A percentile compares a stretch with the other conserved stretches of the same genome.
Evolutionary conservation across 1,140 invertebrate species (phyloP).

Genomic region (Eufriesea mexicana): DNA sequence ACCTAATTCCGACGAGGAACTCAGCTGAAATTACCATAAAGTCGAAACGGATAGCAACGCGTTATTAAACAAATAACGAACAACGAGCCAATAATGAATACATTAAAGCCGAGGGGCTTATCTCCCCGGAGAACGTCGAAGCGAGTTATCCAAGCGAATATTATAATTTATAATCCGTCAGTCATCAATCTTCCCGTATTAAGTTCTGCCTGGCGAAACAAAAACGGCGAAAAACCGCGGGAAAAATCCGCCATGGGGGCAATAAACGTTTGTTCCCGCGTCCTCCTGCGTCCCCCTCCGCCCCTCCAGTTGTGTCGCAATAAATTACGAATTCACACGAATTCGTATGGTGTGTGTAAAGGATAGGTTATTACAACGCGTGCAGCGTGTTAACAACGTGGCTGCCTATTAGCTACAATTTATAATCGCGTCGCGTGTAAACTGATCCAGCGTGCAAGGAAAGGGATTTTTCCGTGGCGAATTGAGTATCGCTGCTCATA

Average conservation of each 20-base stretch:
- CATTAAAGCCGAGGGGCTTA: neutral
- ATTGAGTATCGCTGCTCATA: constrained; percentile 74
- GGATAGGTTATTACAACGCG: neutral
- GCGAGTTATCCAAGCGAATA: neutral
- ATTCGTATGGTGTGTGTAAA: neutral
- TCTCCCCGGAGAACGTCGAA: no score
- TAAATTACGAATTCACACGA: constrained; percentile 18
- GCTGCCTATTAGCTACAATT: constrained; percentile 14
- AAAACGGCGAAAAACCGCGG: neutral
- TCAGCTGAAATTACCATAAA: neutral
- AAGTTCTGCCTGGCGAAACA: neutral
- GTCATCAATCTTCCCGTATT: neutral
- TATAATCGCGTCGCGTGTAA: neutral
- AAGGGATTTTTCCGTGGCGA: constrained; percentile 1
- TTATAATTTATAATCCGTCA: neutral
- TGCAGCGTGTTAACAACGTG: neutral
- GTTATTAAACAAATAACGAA: constrained; percentile 1
- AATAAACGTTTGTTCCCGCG: neutral
- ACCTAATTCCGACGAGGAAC: neutral
- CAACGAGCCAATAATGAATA: neutral
- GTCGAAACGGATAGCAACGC: neutral
- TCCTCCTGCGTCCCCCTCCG: no score
- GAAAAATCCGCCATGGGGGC: neutral
- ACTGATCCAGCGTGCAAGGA: neutral
- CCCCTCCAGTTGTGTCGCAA: no score